These are phyloP conservation scores for Drosophila buzzatii DNA, from an alignment of 2,888 invertebrate species.

Conservation along the genomic window DNA sequence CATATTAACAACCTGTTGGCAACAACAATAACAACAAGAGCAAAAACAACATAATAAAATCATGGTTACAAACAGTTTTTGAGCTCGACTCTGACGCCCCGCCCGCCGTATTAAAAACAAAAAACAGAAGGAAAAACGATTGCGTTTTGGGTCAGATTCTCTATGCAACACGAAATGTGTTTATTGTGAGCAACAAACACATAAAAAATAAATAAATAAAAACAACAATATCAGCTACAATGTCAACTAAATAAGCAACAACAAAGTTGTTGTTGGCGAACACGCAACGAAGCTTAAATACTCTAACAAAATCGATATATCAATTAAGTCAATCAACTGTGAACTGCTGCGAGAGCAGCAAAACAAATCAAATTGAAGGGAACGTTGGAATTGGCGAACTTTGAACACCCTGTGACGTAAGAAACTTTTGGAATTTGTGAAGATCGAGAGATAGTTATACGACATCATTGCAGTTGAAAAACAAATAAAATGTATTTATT, in stretches of 20 bases:
- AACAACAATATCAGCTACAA: constrained; percentile 6
- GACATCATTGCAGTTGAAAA: background rate
- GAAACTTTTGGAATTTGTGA: constrained; percentile 2
- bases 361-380: background rate
- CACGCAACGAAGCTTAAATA: constrained; percentile 20
- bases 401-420: background rate
- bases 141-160: constrained; percentile 23
- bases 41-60: constrained; percentile 3
- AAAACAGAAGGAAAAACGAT: constrained; percentile 3
- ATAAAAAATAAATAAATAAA: background rate
- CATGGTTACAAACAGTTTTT: constrained; percentile 14
- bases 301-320: constrained; percentile 34
- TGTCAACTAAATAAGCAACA: constrained; percentile 33
- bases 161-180: constrained; percentile 33
- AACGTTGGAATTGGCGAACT: constrained; percentile 1
- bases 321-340: constrained; percentile 25
- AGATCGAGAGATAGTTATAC: background rate
- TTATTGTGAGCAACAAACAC: constrained; percentile 14
- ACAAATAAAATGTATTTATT: background rate
- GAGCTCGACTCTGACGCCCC: background rate
- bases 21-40: constrained; percentile 15
- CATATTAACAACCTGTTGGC: constrained; percentile 72
- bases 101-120: background rate
- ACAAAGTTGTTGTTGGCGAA: background rate
- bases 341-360: constrained; percentile 2